Percentiles rank a stretch among this genome's conserved stretches.
Conservation (phyloP, 2,113 vertebrate genomes). For the Mustela lutreola region DNA sequence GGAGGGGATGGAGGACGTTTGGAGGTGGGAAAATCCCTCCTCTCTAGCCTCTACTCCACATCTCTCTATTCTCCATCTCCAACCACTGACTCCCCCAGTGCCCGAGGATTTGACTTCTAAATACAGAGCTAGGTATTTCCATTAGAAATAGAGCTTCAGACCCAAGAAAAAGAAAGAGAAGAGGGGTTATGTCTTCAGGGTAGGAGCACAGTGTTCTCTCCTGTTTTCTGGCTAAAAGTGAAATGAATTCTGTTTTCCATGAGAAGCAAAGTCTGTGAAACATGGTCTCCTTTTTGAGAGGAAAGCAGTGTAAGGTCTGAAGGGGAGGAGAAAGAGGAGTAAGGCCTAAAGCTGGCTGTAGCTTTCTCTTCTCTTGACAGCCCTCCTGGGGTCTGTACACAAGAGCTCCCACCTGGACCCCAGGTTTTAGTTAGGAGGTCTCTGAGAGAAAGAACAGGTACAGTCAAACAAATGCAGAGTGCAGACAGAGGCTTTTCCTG, state of each 20-base stretch:
- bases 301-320: fast-evolving
- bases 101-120: not conserved
- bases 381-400: fast-evolving
- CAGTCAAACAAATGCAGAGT: not conserved
- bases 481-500: not conserved
- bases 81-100: not conserved
- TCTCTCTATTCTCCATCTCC: not conserved
- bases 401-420: not conserved
- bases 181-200: not conserved
- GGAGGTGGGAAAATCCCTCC: not conserved
- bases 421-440: not conserved
- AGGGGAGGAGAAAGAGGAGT: not conserved
- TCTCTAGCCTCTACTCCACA: not conserved
- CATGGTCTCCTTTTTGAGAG: not conserved
- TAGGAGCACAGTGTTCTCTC: not conserved
- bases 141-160: conserved; percentile 23
- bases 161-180: not conserved
- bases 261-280: conserved; percentile 1
- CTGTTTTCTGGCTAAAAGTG: not conserved
- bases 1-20: not conserved
- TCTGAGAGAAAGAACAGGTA: not conserved
- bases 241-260: not conserved
- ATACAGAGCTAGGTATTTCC: not conserved
- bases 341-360: not conserved
- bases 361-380: not conserved